A percentile compares a stretch with the other conserved stretches of the same genome.
Conservation (phyloP, 1,140 invertebrate species). For the Samia ricini region DNA sequence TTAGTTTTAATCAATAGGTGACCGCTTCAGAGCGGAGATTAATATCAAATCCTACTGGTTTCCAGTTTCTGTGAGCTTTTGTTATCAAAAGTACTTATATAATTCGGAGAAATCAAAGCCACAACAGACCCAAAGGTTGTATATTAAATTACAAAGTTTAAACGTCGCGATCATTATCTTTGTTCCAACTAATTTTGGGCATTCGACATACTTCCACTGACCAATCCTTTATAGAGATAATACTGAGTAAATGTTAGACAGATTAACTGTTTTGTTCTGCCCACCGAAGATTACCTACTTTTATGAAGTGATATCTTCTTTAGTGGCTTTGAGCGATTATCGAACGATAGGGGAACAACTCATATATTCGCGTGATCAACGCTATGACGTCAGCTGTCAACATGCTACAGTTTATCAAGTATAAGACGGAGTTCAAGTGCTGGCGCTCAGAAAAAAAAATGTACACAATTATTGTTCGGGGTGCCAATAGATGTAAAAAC, state of each 20-base stretch:
- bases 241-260: neutral
- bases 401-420: too few species aligned
- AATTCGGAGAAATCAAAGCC: conserved; percentile 7
- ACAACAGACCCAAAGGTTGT: conserved; percentile 14
- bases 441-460: too few species aligned
- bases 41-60: neutral
- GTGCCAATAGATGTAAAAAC: too few species aligned
- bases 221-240: conserved; percentile 16
- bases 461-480: too few species aligned
- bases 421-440: too few species aligned
- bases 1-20: neutral
- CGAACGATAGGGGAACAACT: too few species aligned
- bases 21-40: neutral
- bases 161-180: conserved; percentile 25
- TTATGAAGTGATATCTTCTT: too few species aligned
- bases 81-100: conserved; percentile 7
- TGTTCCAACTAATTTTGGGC: conserved; percentile 29
- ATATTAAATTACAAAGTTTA: conserved; percentile 18
- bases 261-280: neutral
- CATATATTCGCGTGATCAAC: too few species aligned
- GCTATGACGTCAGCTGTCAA: too few species aligned
- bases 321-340: too few species aligned
- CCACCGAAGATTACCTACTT: neutral
- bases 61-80: conserved; percentile 6
- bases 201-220: conserved; percentile 19